These are phyloP conservation scores for Haliaeetus leucogaster DNA, from an alignment of 2,113 vertebrate genomes.

Conservation along the genomic window DNA sequence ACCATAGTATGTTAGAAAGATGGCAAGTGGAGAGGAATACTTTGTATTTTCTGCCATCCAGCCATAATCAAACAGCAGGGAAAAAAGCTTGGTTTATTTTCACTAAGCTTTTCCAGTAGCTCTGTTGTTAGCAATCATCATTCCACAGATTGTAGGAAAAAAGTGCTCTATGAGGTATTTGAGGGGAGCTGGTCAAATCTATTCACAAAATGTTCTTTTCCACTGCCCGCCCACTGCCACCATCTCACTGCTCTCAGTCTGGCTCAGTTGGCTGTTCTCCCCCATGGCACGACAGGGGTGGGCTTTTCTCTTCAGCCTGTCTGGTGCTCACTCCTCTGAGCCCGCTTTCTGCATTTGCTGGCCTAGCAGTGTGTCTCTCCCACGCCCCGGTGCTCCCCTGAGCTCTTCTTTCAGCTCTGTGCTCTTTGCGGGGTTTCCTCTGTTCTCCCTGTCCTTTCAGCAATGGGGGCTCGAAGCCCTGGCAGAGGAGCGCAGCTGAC, in stretches of 20 bases:
- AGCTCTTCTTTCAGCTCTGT: rapidly evolving
- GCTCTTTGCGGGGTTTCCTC: not conserved
- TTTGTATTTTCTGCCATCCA: not conserved
- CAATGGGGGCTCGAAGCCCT: rapidly evolving
- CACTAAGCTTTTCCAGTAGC: not conserved
- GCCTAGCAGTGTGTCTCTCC: not conserved
- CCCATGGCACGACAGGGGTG: not conserved
- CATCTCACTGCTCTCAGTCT: not conserved
- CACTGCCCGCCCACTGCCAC: not conserved
- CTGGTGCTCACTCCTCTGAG: not conserved
- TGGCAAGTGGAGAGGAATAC: not conserved
- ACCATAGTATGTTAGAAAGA: not conserved
- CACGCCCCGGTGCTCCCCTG: not conserved
- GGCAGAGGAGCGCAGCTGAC: rapidly evolving
- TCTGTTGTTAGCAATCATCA: not conserved
- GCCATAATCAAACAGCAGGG: not conserved
- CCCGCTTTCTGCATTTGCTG: not conserved
- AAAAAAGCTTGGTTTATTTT: not conserved
- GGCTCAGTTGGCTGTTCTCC: not conserved
- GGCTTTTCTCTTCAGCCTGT: not conserved
- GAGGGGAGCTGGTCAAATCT: not conserved
- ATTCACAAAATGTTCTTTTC: not conserved
- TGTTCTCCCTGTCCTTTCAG: not conserved
- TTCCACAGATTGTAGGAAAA: not conserved
- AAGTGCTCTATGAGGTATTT: not conserved